phyloP scores from a whole-genome alignment of 2,888 invertebrate species.

The Eubasilissa splendida region DNA sequence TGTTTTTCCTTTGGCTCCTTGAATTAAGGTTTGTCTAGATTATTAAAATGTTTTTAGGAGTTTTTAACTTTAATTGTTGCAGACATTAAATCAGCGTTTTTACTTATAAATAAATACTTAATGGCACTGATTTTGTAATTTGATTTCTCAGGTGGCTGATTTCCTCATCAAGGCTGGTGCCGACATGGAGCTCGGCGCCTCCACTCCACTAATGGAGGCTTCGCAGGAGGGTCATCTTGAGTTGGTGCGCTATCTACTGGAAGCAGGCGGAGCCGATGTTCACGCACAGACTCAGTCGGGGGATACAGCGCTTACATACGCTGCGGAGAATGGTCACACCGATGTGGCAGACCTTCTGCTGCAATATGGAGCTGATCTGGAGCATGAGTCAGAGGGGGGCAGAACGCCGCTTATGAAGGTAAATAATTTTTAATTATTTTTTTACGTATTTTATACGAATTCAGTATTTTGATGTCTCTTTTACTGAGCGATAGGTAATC shows the following conservation, averaged over 20 bases:
- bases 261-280: slow-evolving; percentile 89
- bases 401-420: slow-evolving; percentile 97
- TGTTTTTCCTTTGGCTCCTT: too few relatives aligned
- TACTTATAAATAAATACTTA: too few relatives aligned
- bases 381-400: slow-evolving; percentile 97
- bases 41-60: too few relatives aligned
- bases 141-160: slow-evolving; percentile 76
- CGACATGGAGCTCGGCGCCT: slow-evolving; percentile 94
- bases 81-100: too few relatives aligned
- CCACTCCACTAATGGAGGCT: slow-evolving; percentile 98
- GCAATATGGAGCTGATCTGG: slow-evolving; percentile 91
- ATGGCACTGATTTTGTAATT: too few relatives aligned
- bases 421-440: background rate
- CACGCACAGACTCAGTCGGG: slow-evolving; percentile 96
- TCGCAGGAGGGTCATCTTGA: slow-evolving; percentile 98
- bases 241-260: slow-evolving; percentile 89
- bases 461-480: too few relatives aligned
- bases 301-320: slow-evolving; percentile 96
- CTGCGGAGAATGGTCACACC: slow-evolving; percentile 98
- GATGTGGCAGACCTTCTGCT: slow-evolving; percentile 95
- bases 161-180: slow-evolving; percentile 96
- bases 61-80: too few relatives aligned
- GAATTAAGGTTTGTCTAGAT: too few relatives aligned
- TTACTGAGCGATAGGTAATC: too few relatives aligned
- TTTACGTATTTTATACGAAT: background rate